Percentiles rank a stretch among this genome's conserved stretches.
phyloP scores from a whole-genome alignment of 2,113 vertebrate species.

The Trogon melanurus region DNA sequence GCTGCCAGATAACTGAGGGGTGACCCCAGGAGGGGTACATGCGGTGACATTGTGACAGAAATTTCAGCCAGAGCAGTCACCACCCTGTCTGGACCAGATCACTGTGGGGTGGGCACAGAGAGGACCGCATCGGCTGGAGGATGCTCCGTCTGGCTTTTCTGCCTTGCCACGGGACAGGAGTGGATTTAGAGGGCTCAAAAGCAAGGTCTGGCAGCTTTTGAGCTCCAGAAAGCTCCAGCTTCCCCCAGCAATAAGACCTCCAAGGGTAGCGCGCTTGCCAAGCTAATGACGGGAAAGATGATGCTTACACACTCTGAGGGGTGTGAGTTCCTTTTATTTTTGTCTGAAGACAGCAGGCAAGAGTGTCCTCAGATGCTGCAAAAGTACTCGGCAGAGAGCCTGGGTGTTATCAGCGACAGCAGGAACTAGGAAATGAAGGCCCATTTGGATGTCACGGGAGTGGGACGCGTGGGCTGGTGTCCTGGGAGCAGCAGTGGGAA shows the following conservation, averaged over 20 bases:
- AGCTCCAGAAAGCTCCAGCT: not conserved
- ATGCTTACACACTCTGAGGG: not conserved
- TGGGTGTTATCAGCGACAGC: not conserved
- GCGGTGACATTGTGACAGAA: not conserved
- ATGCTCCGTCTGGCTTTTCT: not conserved
- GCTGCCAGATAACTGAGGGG: not conserved
- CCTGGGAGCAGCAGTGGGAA: not conserved
- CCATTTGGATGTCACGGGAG: not conserved
- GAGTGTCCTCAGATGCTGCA: not conserved
- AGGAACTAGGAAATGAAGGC: not conserved
- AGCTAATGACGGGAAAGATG: not conserved
- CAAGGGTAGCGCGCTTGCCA: not conserved
- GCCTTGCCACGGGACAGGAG: not conserved
- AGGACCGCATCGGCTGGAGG: rapidly evolving
- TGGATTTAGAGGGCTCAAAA: not conserved
- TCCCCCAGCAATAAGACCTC: not conserved
- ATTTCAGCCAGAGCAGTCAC: not conserved
- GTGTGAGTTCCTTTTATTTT: not conserved
- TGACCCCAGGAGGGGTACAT: no score
- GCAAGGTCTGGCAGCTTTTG: not conserved
- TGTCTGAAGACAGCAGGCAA: not conserved
- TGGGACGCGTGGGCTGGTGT: not conserved
- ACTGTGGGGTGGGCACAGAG: not conserved
- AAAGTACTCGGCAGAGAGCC: not conserved
- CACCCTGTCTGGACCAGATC: not conserved